Conservation (phyloP, 2,113 vertebrate genomes). For the Alethe diademata region DNA sequence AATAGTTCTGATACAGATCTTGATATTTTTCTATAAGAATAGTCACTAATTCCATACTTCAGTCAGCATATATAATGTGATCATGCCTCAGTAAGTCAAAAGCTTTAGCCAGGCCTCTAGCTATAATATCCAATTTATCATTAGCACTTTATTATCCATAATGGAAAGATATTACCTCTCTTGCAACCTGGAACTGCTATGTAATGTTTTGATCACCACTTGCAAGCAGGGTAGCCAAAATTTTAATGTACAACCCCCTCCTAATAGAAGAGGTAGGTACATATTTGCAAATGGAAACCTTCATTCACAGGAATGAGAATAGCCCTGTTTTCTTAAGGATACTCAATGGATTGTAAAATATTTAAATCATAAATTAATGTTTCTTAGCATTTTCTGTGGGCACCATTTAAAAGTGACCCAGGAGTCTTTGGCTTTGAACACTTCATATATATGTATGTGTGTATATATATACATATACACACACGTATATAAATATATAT, state of each 20-base stretch:
- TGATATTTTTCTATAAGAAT: not conserved
- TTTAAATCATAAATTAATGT: not conserved
- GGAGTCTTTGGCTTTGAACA: not conserved
- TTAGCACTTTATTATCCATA: conserved; percentile 7
- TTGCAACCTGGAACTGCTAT: not conserved
- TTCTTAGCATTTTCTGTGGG: not conserved
- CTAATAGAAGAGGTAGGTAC: not conserved
- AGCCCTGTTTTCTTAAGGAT: not conserved
- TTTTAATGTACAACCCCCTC: not conserved
- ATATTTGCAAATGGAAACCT: not conserved
- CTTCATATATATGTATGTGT: fast-evolving
- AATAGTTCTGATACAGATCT: not conserved
- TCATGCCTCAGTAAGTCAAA: not conserved
- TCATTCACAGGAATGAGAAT: not conserved
- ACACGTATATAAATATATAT: too few relatives aligned
- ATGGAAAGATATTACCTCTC: not conserved
- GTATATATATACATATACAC: too few relatives aligned
- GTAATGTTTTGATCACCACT: not conserved
- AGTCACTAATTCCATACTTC: not conserved
- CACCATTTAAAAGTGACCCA: not conserved
- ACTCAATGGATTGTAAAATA: not conserved
- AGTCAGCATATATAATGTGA: not conserved
- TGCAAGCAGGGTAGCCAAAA: not conserved
- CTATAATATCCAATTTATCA: not conserved
- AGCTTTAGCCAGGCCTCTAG: not conserved